Percentiles rank a stretch among this genome's conserved stretches.
Conservation (phyloP, 2,888 invertebrate species). For the Embidobia sp. region DNA sequence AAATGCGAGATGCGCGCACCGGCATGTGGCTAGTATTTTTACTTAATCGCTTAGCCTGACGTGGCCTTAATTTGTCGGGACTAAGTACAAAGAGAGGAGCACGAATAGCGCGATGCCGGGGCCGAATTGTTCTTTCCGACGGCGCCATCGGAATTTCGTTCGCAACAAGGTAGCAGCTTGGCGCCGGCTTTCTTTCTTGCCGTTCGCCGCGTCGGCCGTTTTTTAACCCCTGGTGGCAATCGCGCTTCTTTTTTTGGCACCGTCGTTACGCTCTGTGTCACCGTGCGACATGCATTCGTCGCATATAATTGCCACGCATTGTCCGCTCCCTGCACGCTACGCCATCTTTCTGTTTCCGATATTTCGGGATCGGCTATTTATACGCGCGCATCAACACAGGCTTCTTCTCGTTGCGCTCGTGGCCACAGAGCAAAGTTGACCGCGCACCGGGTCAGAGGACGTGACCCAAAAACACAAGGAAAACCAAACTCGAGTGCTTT, state of each 20-base stretch:
- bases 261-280: constrained; percentile 65
- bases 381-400: constrained; percentile 57
- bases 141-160: constrained; percentile 67
- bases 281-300: constrained; percentile 72
- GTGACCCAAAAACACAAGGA: constrained; percentile 68
- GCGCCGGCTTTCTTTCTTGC: constrained; percentile 66
- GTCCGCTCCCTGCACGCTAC: constrained; percentile 66
- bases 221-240: constrained; percentile 34
- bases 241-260: constrained; percentile 41
- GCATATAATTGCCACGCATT: constrained; percentile 75
- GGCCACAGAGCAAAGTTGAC: constrained; percentile 68
- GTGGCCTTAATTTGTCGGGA: constrained; percentile 63
- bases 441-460: constrained; percentile 73
- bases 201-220: constrained; percentile 5
- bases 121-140: constrained; percentile 60
- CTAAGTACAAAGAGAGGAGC: constrained; percentile 55
- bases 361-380: constrained; percentile 76
- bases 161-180: constrained; percentile 68
- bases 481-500: constrained; percentile 26
- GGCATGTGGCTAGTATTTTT: constrained; percentile 45
- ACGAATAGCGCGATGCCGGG: constrained; percentile 38
- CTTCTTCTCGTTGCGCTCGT: constrained; percentile 51
- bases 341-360: constrained; percentile 66
- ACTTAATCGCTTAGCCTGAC: constrained; percentile 40
- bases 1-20: constrained; percentile 43